phyloP scores from a whole-genome alignment of 2,797 vertebrate genomes.

The Chelon auratus region DNA sequence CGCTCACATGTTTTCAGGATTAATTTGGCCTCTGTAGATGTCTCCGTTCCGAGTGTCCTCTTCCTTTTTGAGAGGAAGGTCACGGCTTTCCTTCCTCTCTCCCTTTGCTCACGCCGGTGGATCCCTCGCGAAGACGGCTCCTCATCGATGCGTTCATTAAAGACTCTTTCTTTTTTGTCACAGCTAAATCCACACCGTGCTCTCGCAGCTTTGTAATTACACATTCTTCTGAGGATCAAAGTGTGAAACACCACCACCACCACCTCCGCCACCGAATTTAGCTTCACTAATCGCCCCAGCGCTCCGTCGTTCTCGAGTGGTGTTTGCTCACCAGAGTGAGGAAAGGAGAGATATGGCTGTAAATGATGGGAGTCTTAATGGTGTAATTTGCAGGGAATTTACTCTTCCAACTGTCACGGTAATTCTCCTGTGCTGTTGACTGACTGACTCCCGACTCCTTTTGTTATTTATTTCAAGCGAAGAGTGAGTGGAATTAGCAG shows the following conservation, averaged over 20 bases:
- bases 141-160: slow-evolving; percentile 57
- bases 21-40: too few relatives aligned
- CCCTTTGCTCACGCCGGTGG: neutral
- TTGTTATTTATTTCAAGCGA: slow-evolving; percentile 49
- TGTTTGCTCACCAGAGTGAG: slow-evolving; percentile 56
- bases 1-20: too few relatives aligned
- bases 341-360: slow-evolving; percentile 43
- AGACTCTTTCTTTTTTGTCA: slow-evolving; percentile 29
- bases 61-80: slow-evolving; percentile 11
- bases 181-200: slow-evolving; percentile 58
- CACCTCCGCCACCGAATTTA: slow-evolving; percentile 39
- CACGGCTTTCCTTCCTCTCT: slow-evolving; percentile 12
- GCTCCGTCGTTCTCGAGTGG: slow-evolving; percentile 53
- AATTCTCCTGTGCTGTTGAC: slow-evolving; percentile 60
- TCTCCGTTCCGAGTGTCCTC: neutral
- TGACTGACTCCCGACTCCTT: slow-evolving; percentile 53
- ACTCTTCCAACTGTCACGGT: slow-evolving; percentile 68
- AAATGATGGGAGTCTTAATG: slow-evolving; percentile 59
- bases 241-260: slow-evolving; percentile 61
- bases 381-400: slow-evolving; percentile 73
- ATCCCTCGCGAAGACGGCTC: slow-evolving; percentile 21
- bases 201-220: slow-evolving; percentile 73
- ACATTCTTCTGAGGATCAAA: slow-evolving; percentile 72
- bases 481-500: slow-evolving; percentile 62
- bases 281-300: slow-evolving; percentile 65